These are phyloP conservation scores for Redunca redunca DNA, from an alignment of 2,113 vertebrate genomes.

Conservation along the genomic window DNA sequence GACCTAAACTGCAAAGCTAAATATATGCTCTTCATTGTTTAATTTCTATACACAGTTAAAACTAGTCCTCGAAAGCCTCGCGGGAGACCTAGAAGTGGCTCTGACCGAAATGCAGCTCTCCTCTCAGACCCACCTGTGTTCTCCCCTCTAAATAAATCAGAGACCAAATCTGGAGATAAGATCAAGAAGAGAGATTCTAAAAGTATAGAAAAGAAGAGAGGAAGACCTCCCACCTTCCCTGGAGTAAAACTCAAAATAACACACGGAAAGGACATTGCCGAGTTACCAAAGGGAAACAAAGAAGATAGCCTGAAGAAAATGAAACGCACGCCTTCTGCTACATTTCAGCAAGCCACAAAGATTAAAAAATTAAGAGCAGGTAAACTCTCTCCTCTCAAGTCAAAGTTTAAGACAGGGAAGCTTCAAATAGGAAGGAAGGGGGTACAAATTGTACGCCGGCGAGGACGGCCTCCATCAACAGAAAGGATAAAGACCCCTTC, in stretches of 20 bases:
- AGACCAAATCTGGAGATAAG: slow-evolving; percentile 87
- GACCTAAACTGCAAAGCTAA: slow-evolving; percentile 59
- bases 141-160: slow-evolving; percentile 84
- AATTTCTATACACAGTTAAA: slow-evolving; percentile 79
- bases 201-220: slow-evolving; percentile 91
- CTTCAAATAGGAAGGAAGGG: slow-evolving; percentile 86
- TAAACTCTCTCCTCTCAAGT: slow-evolving; percentile 93
- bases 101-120: slow-evolving; percentile 80
- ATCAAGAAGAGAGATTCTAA: slow-evolving; percentile 86
- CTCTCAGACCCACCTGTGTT: slow-evolving; percentile 80
- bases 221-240: slow-evolving; percentile 91
- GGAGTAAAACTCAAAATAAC: slow-evolving; percentile 86
- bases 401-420: slow-evolving; percentile 90
- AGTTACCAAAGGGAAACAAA: slow-evolving; percentile 79
- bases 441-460: slow-evolving; percentile 88
- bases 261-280: slow-evolving; percentile 79
- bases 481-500: slow-evolving; percentile 90
- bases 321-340: slow-evolving; percentile 85
- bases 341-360: slow-evolving; percentile 88
- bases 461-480: slow-evolving; percentile 92
- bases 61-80: slow-evolving; percentile 85
- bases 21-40: slow-evolving; percentile 71
- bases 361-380: slow-evolving; percentile 93
- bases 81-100: slow-evolving; percentile 84
- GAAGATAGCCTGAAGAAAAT: slow-evolving; percentile 89